Percentiles rank a stretch among this genome's conserved stretches.
Evolutionary conservation across 2,113 vertebrate genomes (phyloP).

Genomic region (Nothobranchius furzeri): DNA sequence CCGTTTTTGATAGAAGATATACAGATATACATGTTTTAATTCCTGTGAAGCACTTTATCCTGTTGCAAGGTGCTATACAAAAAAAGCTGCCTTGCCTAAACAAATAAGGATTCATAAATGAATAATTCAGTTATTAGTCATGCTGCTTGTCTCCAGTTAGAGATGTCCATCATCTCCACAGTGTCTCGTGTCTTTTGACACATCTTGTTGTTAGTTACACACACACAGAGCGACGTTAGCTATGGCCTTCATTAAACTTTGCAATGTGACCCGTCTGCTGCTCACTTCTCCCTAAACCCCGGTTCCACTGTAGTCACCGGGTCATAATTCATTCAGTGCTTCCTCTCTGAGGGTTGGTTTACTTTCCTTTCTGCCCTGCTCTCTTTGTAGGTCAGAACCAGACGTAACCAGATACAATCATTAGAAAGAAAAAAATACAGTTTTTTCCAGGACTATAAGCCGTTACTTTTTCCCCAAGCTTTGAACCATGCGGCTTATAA

Average conservation of each 20-base stretch:
- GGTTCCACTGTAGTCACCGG: conserved; percentile 45
- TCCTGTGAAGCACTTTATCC: too few relatives aligned
- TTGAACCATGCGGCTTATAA: too few relatives aligned
- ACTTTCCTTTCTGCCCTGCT: conserved; percentile 35
- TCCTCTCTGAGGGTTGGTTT: conserved; percentile 65
- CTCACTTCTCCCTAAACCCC: conserved; percentile 30
- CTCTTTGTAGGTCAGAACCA: conserved; percentile 50
- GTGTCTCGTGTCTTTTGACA: background rate
- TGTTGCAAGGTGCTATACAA: too few relatives aligned
- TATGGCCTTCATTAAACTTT: conserved; percentile 32
- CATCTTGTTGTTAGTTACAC: background rate
- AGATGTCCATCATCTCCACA: background rate
- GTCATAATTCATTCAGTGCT: conserved; percentile 71
- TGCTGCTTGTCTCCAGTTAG: too few relatives aligned
- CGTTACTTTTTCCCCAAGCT: too few relatives aligned
- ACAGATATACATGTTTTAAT: too few relatives aligned
- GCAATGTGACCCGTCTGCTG: conserved; percentile 47
- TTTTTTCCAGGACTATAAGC: too few relatives aligned
- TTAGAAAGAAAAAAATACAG: too few relatives aligned
- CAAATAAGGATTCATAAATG: too few relatives aligned
- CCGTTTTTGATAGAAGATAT: too few relatives aligned
- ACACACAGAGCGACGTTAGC: conserved; percentile 27
- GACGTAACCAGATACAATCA: background rate
- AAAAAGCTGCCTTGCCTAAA: too few relatives aligned
- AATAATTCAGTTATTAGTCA: background rate